Percentiles rank a stretch among this genome's conserved stretches.
Evolutionary conservation across 1,140 invertebrate genomes (phyloP).

Genomic region (Orchesella cincta): DNA sequence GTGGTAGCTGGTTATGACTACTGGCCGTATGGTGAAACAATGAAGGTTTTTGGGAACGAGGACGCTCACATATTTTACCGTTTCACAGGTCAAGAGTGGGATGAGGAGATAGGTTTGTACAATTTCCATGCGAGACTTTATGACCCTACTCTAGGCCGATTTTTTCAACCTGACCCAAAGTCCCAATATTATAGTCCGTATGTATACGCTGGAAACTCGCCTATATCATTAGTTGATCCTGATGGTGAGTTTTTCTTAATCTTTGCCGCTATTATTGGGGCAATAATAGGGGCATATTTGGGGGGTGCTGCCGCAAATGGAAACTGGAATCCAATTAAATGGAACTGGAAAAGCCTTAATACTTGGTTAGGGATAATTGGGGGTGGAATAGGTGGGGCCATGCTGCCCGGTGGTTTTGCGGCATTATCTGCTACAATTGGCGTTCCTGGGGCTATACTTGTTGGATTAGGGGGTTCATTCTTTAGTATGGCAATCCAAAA

Average conservation of each 20-base stretch:
- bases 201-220: conserved; percentile 37
- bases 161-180: conserved; percentile 37
- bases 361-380: conserved; percentile 29
- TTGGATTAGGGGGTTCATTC: conserved; percentile 28
- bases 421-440: conserved; percentile 23
- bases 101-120: conserved; percentile 34
- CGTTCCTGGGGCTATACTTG: neutral
- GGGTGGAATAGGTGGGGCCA: conserved; percentile 12
- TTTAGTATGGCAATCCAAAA: neutral
- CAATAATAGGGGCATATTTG: conserved; percentile 10
- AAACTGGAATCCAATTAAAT: conserved; percentile 24
- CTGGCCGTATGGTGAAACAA: conserved; percentile 35
- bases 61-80: conserved; percentile 28
- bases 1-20: conserved; percentile 38
- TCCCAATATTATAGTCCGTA: conserved; percentile 41
- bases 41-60: conserved; percentile 20
- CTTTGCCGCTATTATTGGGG: neutral
- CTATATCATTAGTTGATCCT: conserved; percentile 39
- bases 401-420: conserved; percentile 24
- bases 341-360: neutral
- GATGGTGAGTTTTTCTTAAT: conserved; percentile 30
- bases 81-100: conserved; percentile 36
- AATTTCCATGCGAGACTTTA: conserved; percentile 38
- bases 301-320: conserved; percentile 33
- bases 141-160: conserved; percentile 35